Percentiles rank a stretch among this genome's conserved stretches.
Evolutionary conservation across 2,888 invertebrate species (phyloP).

Genomic region (Aleiodes alternator): DNA sequence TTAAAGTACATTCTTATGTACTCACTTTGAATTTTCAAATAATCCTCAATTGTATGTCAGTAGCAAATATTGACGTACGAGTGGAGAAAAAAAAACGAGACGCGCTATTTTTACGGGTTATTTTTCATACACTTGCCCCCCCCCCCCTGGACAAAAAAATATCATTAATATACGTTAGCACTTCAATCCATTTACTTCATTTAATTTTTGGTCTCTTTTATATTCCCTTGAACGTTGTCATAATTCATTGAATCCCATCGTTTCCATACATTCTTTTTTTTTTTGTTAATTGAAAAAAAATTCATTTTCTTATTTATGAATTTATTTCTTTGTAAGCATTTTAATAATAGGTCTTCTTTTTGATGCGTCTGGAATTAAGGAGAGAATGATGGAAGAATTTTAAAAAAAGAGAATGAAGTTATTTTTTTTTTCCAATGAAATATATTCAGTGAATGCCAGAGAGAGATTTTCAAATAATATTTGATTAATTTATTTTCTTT

Average conservation of each 20-base stretch:
- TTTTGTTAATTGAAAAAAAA: slow-evolving; percentile 34
- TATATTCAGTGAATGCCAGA: neutral
- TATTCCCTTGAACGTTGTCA: neutral
- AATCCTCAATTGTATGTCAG: slow-evolving; percentile 28
- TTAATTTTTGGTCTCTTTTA: too few species aligned
- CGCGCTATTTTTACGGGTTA: neutral
- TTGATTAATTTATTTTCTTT: neutral
- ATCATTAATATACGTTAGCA: neutral
- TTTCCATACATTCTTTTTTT: slow-evolving; percentile 44
- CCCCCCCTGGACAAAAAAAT: too few species aligned
- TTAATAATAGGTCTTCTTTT: slow-evolving; percentile 68
- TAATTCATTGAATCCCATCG: slow-evolving; percentile 47
- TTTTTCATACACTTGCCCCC: too few species aligned
- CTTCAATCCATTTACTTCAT: too few species aligned
- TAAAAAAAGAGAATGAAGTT: slow-evolving; percentile 8
- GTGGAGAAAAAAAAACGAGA: neutral
- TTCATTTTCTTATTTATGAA: slow-evolving; percentile 56
- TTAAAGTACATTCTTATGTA: slow-evolving; percentile 28
- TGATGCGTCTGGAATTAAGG: slow-evolving; percentile 66
- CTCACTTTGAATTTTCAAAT: slow-evolving; percentile 18
- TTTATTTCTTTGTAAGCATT: slow-evolving; percentile 66
- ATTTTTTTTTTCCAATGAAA: slow-evolving; percentile 3
- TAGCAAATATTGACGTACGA: slow-evolving; percentile 13
- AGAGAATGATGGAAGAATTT: slow-evolving; percentile 64
- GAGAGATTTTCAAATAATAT: neutral